These are phyloP conservation scores for Melinopterus prodromus DNA, from an alignment of 2,888 invertebrate genomes.

Conservation along the genomic window DNA sequence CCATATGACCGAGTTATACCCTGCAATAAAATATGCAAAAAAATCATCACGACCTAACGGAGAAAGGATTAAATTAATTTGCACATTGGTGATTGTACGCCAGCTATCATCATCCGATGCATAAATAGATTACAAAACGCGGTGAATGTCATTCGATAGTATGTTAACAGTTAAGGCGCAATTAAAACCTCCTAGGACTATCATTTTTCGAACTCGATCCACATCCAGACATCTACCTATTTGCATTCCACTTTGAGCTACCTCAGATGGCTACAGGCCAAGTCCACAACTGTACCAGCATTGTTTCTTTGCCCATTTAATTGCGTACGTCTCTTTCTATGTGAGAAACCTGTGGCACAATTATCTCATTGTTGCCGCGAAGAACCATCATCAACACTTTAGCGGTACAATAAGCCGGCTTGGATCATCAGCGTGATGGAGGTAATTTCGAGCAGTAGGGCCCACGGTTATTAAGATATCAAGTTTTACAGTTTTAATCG, in stretches of 20 bases:
- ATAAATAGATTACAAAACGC: neutral
- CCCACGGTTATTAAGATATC: neutral
- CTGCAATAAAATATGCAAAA: neutral
- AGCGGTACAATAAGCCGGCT: neutral
- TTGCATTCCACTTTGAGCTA: slow-evolving; percentile 16
- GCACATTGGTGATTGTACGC: neutral
- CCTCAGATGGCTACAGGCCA: neutral
- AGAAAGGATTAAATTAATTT: neutral
- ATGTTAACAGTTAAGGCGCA: slow-evolving; percentile 23
- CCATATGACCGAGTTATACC: too few relatives aligned
- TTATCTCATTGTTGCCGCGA: neutral
- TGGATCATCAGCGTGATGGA: neutral
- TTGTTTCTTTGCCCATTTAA: slow-evolving; percentile 18
- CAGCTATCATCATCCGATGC: neutral
- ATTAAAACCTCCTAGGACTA: slow-evolving; percentile 18
- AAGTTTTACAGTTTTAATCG: slow-evolving; percentile 4
- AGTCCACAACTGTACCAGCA: slow-evolving; percentile 19
- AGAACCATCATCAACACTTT: neutral
- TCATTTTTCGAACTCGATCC: slow-evolving; percentile 22
- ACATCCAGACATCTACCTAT: neutral
- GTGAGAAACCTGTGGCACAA: neutral
- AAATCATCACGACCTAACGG: neutral
- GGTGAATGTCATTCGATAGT: neutral
- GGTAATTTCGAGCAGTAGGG: neutral
- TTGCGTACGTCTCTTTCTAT: neutral